A percentile compares a stretch with the other conserved stretches of the same genome.
Evolutionary conservation across 2,797 vertebrate species (phyloP).

Genomic region (Ambastaia sidthimunki): DNA sequence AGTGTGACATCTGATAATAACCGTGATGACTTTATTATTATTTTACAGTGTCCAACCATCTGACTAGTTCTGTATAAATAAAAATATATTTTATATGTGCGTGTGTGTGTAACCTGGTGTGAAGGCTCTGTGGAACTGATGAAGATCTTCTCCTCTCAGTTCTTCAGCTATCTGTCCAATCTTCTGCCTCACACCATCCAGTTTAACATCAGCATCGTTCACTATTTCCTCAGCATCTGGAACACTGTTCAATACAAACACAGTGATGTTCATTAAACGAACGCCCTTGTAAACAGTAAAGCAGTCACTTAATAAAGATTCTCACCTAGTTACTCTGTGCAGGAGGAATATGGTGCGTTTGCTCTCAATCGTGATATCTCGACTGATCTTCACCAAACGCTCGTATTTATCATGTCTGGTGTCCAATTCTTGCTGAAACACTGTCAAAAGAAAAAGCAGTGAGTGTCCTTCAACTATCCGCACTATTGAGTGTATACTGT

Average conservation of each 20-base stretch:
- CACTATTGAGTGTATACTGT: not conserved
- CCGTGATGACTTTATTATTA: too few relatives aligned
- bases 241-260: slow-evolving; percentile 74
- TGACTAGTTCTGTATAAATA: too few relatives aligned
- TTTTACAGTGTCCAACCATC: too few relatives aligned
- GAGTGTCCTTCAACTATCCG: not conserved
- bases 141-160: slow-evolving; percentile 90
- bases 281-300: too few relatives aligned
- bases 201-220: slow-evolving; percentile 87
- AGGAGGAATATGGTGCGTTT: slow-evolving; percentile 96
- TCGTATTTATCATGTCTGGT: slow-evolving; percentile 94
- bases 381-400: slow-evolving; percentile 93
- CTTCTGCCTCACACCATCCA: slow-evolving; percentile 88
- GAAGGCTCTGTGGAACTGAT: slow-evolving; percentile 94
- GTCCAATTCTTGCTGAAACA: slow-evolving; percentile 94
- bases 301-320: not conserved
- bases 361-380: slow-evolving; percentile 97
- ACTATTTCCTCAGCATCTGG: slow-evolving; percentile 85
- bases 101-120: slow-evolving; percentile 80
- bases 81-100: too few relatives aligned
- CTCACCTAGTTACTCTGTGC: slow-evolving; percentile 92
- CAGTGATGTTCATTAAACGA: too few relatives aligned
- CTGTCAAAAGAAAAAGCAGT: slow-evolving; percentile 67
- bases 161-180: slow-evolving; percentile 92
- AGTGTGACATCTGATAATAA: too few relatives aligned